Evolutionary conservation across 2,113 vertebrate species (phyloP), one percentile per base, ranked within the genome.

Genomic region (Misgurnus mizolepis): DNA sequence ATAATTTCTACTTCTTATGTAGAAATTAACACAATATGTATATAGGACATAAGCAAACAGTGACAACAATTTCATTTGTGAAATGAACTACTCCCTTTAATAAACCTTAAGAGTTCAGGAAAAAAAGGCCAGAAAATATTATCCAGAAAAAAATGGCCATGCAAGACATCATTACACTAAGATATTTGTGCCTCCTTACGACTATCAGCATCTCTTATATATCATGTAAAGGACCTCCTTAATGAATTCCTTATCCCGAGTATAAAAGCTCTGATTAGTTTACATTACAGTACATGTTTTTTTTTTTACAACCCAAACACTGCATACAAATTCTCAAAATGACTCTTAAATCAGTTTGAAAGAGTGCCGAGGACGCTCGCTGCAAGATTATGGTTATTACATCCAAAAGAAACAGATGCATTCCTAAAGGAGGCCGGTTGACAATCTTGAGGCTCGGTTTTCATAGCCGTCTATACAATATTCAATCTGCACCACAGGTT

Each of bases 401-500:
- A 53, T n/a, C 17, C 7, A 4, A 40, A 39, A 72, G 14, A 58
- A 72, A 72, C 69, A 69, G 6, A 72, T 72, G 34, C 53, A 72
- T 53, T 15, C 8, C 14, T 56, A 56, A 72, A 56, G 55, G 69
- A 72, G 34, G 5, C 0, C 14, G 12, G 15, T 17, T 72, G 53
- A 39, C 69, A 72, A 72, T 72, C 56, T 61, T 39, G 53, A 56
- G 69, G 34, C 15, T 40, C 27, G n/a, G 49, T 56, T 71, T 55
- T 55, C 8, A 0, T 39, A 17, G 40, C 72, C 43, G 43, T 77
- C 43, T 39, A 69, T 76, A 65, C 76, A 76, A 65, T 62, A 75
- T 79, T 80, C 47, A 56, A 81, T 81, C 58, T 64, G 70, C 79
- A 76, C 70, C 65, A 41, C 67, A 79, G 67, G 61, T 60, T 72